Percentiles rank a stretch among this genome's conserved stretches.
These are phyloP conservation scores for Propithecus perrieri DNA, from an alignment of 2,797 vertebrate species.

Conservation along the genomic window DNA sequence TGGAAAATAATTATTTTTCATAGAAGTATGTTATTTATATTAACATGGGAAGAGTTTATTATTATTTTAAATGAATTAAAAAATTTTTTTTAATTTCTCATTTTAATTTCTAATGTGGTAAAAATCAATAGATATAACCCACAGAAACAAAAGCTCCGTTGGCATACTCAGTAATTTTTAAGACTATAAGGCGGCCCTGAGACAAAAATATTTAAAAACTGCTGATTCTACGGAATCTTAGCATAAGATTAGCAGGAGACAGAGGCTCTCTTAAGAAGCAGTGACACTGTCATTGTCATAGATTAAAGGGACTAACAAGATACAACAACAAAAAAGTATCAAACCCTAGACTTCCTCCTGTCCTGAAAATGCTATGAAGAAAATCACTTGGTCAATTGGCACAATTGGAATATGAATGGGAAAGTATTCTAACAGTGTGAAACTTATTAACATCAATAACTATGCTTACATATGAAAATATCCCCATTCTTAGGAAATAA, in stretches of 20 bases:
- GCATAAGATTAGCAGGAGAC: not conserved
- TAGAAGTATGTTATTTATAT: not conserved
- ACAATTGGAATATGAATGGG: not conserved
- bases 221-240: not conserved
- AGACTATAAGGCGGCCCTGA: not conserved
- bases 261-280: not conserved
- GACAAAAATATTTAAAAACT: not conserved
- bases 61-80: slow-evolving; percentile 1
- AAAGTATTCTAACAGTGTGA: not conserved
- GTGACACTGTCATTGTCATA: not conserved
- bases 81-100: not conserved
- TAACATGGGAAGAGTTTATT: not conserved
- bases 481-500: not conserved
- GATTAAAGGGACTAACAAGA: not conserved
- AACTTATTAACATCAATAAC: not conserved
- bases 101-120: not conserved
- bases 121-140: not conserved
- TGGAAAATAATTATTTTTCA: slow-evolving; percentile 17
- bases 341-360: not conserved
- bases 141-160: not conserved
- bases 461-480: not conserved
- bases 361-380: not conserved
- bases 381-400: not conserved
- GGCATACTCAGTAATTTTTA: not conserved
- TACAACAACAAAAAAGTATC: not conserved